Percentiles rank a stretch among this genome's conserved stretches.
These are phyloP conservation scores for Aegithalos caudatus DNA, from an alignment of 2,113 vertebrate species.

Conservation along the genomic window DNA sequence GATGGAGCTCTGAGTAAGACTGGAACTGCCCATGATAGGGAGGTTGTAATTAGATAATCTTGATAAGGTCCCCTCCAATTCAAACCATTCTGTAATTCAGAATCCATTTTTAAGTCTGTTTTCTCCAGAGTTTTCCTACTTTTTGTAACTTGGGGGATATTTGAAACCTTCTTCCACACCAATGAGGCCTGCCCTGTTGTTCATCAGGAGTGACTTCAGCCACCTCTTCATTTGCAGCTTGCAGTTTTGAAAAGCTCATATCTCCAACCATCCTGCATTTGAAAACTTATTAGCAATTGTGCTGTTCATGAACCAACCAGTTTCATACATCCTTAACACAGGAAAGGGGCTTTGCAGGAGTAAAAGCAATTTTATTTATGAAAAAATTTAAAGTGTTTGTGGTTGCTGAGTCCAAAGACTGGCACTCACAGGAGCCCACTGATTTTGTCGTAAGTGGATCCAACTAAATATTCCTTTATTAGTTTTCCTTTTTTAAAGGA, in stretches of 20 bases:
- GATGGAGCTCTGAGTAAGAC: background rate
- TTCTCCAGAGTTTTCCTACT: background rate
- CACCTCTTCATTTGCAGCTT: background rate
- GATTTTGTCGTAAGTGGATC: background rate
- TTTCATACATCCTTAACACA: background rate
- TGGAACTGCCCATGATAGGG: background rate
- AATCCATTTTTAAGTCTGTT: background rate
- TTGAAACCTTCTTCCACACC: background rate
- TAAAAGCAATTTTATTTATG: background rate
- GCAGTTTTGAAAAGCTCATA: background rate
- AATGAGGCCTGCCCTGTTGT: background rate
- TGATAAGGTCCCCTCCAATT: background rate
- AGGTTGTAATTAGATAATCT: background rate
- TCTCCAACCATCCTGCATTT: background rate
- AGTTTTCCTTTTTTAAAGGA: background rate
- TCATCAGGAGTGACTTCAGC: background rate
- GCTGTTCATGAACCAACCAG: background rate
- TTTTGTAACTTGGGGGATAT: background rate
- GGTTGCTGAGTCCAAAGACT: rapidly evolving
- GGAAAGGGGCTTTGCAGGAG: background rate
- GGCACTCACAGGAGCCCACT: rapidly evolving
- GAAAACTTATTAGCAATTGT: background rate
- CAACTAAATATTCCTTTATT: background rate
- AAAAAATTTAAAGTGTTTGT: background rate
- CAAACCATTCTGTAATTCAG: background rate